Evolutionary conservation across 2,797 vertebrate species (phyloP).

Genomic region (Bradypus variegatus): DNA sequence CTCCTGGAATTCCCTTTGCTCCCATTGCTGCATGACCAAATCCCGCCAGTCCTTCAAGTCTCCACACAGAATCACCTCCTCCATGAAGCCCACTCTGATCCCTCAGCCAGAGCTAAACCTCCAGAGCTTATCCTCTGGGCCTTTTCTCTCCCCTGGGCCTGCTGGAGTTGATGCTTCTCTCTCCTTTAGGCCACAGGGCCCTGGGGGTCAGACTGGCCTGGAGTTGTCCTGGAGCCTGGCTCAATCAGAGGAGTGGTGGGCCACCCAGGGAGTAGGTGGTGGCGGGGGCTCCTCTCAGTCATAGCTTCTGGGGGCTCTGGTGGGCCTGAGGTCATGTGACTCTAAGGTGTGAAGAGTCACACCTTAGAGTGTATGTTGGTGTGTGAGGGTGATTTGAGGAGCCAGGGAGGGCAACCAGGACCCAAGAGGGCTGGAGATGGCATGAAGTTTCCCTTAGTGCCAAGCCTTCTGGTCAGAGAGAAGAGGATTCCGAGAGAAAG

Average conservation of each 20-base stretch:
- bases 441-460: neutral
- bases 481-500: neutral
- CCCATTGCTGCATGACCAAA: neutral
- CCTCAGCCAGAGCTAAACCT: neutral
- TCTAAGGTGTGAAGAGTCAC: neutral
- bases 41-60: neutral
- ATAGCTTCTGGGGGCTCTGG: neutral
- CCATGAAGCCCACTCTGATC: neutral
- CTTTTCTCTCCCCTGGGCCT: neutral
- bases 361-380: too few species aligned
- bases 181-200: neutral
- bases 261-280: rapidly evolving
- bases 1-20: neutral
- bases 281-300: neutral
- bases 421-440: neutral
- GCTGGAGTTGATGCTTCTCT: neutral
- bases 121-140: neutral
- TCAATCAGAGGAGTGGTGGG: neutral
- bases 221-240: neutral
- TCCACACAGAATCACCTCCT: neutral
- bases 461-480: neutral
- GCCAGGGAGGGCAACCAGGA: neutral
- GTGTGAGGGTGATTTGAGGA: neutral
- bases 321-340: neutral
- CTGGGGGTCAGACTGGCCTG: neutral